Evolutionary conservation across 2,888 invertebrate species (phyloP).

Genomic region (Dendrolimus pini): DNA sequence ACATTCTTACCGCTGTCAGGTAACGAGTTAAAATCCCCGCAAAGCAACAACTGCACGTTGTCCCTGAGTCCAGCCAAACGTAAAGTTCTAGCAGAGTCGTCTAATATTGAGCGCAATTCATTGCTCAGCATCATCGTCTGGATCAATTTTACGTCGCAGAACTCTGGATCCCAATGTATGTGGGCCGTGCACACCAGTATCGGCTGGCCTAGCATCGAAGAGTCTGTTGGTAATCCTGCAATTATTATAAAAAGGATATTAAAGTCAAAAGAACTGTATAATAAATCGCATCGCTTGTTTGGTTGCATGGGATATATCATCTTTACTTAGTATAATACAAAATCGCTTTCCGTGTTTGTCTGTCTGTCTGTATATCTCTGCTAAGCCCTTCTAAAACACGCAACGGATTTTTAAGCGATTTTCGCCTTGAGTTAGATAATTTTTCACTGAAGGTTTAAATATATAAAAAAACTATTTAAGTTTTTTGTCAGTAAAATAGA

Average conservation of each 20-base stretch:
- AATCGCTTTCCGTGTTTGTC: too few relatives aligned
- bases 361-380: too few relatives aligned
- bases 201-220: slow-evolving; percentile 86
- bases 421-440: too few relatives aligned
- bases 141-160: slow-evolving; percentile 98
- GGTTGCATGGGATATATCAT: too few relatives aligned
- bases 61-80: slow-evolving; percentile 83
- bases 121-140: slow-evolving; percentile 99
- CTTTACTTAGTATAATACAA: too few relatives aligned
- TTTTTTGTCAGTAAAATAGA: too few relatives aligned
- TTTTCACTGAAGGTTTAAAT: too few relatives aligned
- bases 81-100: slow-evolving; percentile 89
- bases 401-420: too few relatives aligned
- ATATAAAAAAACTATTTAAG: too few relatives aligned
- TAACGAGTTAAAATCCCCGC: slow-evolving; percentile 98
- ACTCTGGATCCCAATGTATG: slow-evolving; percentile 99
- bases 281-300: too few relatives aligned
- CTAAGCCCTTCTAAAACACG: too few relatives aligned
- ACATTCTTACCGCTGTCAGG: slow-evolving; percentile 89
- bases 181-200: slow-evolving; percentile 98
- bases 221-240: slow-evolving; percentile 83
- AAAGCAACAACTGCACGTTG: slow-evolving; percentile 93
- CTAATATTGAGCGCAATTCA: slow-evolving; percentile 91
- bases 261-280: too few relatives aligned
- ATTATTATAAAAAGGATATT: not conserved